These are phyloP conservation scores for Pachyramphus minor DNA, from an alignment of 2,113 vertebrate species.

Conservation along the genomic window DNA sequence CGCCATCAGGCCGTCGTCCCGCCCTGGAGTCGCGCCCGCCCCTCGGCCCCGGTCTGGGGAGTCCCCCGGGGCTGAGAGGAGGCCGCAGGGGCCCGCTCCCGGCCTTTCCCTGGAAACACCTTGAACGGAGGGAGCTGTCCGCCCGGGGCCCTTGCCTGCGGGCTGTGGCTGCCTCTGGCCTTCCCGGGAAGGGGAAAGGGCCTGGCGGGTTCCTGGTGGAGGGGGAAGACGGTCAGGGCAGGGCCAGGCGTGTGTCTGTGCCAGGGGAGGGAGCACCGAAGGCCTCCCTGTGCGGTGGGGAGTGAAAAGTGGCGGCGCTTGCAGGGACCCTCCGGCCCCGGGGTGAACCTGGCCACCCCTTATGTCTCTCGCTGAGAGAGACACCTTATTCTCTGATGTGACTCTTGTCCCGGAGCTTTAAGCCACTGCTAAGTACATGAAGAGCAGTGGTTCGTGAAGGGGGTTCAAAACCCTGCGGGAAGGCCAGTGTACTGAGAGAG, in stretches of 20 bases:
- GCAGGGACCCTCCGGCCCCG: rapidly evolving
- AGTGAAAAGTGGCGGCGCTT: rapidly evolving
- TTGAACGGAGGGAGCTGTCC: neutral
- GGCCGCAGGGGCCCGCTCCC: neutral
- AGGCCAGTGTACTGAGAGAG: rapidly evolving
- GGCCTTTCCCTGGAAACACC: neutral
- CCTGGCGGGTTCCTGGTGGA: neutral
- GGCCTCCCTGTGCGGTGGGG: neutral
- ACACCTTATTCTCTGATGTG: rapidly evolving
- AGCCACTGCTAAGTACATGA: rapidly evolving
- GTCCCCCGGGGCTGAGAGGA: neutral
- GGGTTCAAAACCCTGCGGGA: neutral
- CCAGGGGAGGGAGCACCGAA: neutral
- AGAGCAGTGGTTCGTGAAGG: rapidly evolving
- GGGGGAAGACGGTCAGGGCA: neutral
- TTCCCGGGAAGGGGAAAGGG: neutral
- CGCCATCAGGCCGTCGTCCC: neutral
- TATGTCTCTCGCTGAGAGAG: neutral
- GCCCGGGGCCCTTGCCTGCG: neutral
- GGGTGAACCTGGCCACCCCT: neutral
- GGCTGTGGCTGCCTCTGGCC: neutral
- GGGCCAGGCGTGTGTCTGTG: neutral
- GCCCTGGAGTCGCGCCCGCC: neutral
- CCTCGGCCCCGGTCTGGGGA: too few relatives aligned
- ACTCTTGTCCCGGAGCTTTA: neutral